These are phyloP conservation scores for Cydia splendana DNA, from an alignment of 1,140 invertebrate genomes.

Conservation along the genomic window DNA sequence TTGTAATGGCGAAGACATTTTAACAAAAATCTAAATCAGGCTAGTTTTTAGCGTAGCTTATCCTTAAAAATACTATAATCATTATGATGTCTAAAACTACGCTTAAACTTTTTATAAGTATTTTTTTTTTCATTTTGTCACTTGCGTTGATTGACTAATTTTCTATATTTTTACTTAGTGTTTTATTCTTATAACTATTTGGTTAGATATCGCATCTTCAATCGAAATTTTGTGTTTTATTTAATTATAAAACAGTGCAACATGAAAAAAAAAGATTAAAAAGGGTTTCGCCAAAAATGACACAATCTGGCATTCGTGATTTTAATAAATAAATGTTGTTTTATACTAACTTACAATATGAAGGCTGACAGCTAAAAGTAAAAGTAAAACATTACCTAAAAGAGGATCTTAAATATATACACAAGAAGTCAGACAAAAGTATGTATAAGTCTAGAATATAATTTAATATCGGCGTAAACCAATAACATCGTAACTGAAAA, in stretches of 20 bases:
- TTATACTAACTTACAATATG: conserved; percentile 31
- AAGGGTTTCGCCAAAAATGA: not conserved
- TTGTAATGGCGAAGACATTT: not conserved
- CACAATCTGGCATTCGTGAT: not conserved
- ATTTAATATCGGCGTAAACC: not conserved
- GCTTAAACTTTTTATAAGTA: not conserved
- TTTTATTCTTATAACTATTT: conserved; percentile 3
- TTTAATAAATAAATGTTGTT: not conserved
- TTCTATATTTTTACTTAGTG: not conserved
- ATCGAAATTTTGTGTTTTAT: not conserved
- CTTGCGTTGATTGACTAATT: not conserved
- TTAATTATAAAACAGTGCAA: not conserved
- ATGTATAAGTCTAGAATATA: not conserved
- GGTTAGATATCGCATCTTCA: conserved; percentile 11
- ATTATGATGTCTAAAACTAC: not conserved
- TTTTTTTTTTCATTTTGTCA: not conserved
- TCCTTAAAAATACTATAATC: not conserved
- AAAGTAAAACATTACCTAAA: not conserved
- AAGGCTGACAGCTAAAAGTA: conserved; percentile 17
- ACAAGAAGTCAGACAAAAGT: not conserved
- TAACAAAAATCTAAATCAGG: not conserved
- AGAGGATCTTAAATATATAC: conserved; percentile 13
- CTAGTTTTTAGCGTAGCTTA: not conserved
- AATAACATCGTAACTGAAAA: not conserved
- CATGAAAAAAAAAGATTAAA: not conserved